Conservation (phyloP, 2,797 vertebrate species). For the Etheostoma nigrum region DNA sequence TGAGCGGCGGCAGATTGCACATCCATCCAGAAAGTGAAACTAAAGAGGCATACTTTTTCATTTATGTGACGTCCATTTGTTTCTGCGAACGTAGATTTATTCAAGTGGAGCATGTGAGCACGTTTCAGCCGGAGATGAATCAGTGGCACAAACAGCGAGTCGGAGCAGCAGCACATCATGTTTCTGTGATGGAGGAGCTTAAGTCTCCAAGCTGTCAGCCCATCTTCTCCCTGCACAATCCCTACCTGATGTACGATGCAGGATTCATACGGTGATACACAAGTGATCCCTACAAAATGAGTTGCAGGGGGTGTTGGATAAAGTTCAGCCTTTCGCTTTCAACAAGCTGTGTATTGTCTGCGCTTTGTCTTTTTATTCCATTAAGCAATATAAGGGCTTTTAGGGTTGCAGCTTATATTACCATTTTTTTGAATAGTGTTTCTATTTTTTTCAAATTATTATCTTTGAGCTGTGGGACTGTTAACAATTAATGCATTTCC, state of each 20-base stretch:
- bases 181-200: slow-evolving; percentile 44
- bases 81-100: slow-evolving; percentile 18
- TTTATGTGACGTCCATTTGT: slow-evolving; percentile 10
- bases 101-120: not conserved
- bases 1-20: too few species aligned
- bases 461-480: not conserved
- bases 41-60: not conserved
- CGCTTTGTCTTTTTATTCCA: not conserved
- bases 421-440: not conserved
- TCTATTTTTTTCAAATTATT: not conserved
- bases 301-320: slow-evolving; percentile 10
- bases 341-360: not conserved
- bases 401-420: not conserved
- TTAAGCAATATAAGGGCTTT: not conserved
- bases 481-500: not conserved
- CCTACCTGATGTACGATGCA: slow-evolving; percentile 43
- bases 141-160: slow-evolving; percentile 34
- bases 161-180: slow-evolving; percentile 17
- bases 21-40: not conserved
- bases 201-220: slow-evolving; percentile 61
- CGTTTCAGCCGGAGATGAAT: slow-evolving; percentile 19
- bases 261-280: slow-evolving; percentile 40
- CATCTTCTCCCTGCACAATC: slow-evolving; percentile 21
- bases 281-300: slow-evolving; percentile 22
- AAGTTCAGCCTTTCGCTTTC: slow-evolving; percentile 16